Base-by-base conservation (phyloP, 2,888 invertebrate species). In the Ischnura elegans region DNA sequence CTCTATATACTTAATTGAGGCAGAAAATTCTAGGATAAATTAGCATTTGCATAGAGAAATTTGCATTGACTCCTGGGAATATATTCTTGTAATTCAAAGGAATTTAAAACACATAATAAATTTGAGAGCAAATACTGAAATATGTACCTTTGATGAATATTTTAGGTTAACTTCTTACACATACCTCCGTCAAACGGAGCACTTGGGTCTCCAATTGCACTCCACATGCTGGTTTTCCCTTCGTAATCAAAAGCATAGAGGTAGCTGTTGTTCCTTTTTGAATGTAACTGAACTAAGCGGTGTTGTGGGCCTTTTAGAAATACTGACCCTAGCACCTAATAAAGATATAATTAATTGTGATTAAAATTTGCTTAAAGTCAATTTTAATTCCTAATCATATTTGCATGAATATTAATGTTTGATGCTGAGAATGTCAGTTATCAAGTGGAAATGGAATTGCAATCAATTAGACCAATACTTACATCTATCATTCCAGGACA, bases 401-500 rank as follows among this genome's bases (percentile, higher is more conserved):
- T 51, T 51, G 13, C 19, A 51, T 13, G 13, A 10, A 51, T n/a
- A n/a, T 51, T 51, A 51, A 51, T 19, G 8, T 13, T n/a, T 5
- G 51, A 19, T 19, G 51, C 19, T 51, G 51, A 51, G 51, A n/a
- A n/a, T n/a, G n/a, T n/a, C n/a, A n/a, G n/a, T n/a, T n/a, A n/a
- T n/a, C n/a, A n/a, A n/a, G n/a, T n/a, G n/a, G n/a, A n/a, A n/a
- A n/a, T n/a, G n/a, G n/a, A n/a, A n/a, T 25, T 29, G 42, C n/a
- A 6, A 21, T 55, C 19, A 29, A 2, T 61, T 43, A 45, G 51
- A 45, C 51, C n/a, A 87, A 10, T 46, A 95, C 96, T 95, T 95
- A 97, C 97, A 95, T 97, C 97, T 93, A 96, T 96, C 87, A 97
- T 95, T 3, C 96, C 96, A 10, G 96, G 96, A 93, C 96, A 95